Evolutionary conservation across 2,113 vertebrate species (phyloP).

Genomic region (Cololabis saira): DNA sequence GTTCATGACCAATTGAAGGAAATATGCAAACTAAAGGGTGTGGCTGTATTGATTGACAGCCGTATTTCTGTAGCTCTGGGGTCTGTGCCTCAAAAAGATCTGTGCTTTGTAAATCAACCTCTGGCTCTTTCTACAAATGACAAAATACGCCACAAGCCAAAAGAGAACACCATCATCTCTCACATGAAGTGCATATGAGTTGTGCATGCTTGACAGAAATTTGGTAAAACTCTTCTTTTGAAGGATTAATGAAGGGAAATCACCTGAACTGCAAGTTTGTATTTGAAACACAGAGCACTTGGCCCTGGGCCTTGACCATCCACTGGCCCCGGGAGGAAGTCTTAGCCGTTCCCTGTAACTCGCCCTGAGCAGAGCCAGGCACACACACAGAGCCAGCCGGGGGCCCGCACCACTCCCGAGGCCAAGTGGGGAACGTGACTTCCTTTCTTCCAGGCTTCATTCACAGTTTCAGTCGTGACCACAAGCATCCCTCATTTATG

Average conservation of each 20-base stretch:
- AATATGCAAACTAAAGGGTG: background rate
- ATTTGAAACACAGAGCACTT: conserved; percentile 47
- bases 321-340: conserved; percentile 46
- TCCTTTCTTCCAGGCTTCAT: conserved; percentile 58
- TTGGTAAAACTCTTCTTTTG: background rate
- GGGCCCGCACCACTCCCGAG: conserved; percentile 53
- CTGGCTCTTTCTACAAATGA: background rate
- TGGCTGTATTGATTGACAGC: background rate
- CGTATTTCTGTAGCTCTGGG: background rate
- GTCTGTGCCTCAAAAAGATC: background rate
- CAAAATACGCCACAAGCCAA: background rate
- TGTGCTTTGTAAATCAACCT: background rate
- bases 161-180: background rate
- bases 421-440: conserved; percentile 62
- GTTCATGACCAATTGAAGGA: background rate
- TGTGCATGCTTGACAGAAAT: too few species aligned
- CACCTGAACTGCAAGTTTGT: conserved; percentile 51
- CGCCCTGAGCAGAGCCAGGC: conserved; percentile 61
- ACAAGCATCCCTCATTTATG: conserved; percentile 57
- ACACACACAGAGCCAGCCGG: conserved; percentile 65
- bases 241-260: conserved; percentile 10
- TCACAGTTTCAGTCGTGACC: conserved; percentile 42
- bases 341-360: conserved; percentile 64
- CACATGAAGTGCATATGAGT: background rate
- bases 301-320: conserved; percentile 42